phyloP scores from a whole-genome alignment of 35 echinoderm and acorn worm genomes.

The Acanthaster planci region DNA sequence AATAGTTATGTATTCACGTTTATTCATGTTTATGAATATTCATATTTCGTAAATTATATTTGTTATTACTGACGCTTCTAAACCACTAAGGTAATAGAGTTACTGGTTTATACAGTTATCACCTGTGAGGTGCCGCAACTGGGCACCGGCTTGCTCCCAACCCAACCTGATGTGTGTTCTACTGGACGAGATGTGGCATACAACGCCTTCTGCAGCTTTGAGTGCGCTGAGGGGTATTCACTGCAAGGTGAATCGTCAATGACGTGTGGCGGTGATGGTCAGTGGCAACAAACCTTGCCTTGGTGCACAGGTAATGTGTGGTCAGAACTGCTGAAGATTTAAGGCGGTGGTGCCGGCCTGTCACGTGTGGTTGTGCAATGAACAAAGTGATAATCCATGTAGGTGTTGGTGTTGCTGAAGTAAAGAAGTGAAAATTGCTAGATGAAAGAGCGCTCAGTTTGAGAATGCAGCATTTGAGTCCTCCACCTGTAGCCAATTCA shows the following conservation, averaged over 20 bases:
- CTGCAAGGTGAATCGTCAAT: conserved; percentile 22
- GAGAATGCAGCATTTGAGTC: not conserved
- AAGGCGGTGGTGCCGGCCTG: not conserved
- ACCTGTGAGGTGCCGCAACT: not conserved
- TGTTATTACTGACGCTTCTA: not conserved
- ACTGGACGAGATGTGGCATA: not conserved
- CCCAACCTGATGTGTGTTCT: not conserved
- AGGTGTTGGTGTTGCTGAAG: not conserved
- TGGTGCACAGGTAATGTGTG: conserved; percentile 19
- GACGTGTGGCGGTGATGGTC: conserved; percentile 13
- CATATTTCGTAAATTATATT: not conserved
- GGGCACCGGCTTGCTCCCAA: not conserved
- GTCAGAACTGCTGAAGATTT: not conserved
- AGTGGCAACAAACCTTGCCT: conserved; percentile 23
- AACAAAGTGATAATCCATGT: not conserved
- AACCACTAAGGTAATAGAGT: not conserved
- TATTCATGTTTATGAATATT: too few species aligned
- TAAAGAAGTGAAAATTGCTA: not conserved
- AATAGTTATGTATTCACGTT: too few species aligned
- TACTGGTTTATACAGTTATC: not conserved
- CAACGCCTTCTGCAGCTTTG: conserved; percentile 11
- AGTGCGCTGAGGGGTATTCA: conserved; percentile 11
- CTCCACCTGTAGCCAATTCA: not conserved
- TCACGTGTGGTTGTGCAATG: not conserved
- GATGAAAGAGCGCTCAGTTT: not conserved